Conservation (phyloP, 23 tunicate genomes). For the Oikopleura albicans region DNA sequence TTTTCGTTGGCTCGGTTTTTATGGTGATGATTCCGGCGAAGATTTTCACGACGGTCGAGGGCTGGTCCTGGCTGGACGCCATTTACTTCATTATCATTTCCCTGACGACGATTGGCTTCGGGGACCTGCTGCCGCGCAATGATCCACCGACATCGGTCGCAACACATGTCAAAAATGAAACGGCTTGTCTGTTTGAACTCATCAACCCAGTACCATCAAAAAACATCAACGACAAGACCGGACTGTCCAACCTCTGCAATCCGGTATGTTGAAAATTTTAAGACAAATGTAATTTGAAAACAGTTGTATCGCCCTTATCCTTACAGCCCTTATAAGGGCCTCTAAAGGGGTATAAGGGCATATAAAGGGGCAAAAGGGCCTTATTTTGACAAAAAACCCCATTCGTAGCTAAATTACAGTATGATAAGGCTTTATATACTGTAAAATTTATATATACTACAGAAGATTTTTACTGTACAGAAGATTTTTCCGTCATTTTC, state of each 20-base stretch:
- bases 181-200: background rate
- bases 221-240: background rate
- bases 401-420: too few species aligned
- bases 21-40: slow-evolving; percentile 6
- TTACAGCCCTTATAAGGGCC: too few species aligned
- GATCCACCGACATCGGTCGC: background rate
- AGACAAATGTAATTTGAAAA: too few species aligned
- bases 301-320: too few species aligned
- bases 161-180: background rate
- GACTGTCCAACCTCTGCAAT: background rate
- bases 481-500: too few species aligned
- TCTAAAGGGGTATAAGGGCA: too few species aligned
- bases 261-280: too few species aligned
- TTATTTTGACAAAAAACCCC: too few species aligned
- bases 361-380: too few species aligned
- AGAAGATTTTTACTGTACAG: too few species aligned
- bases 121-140: slow-evolving; percentile 8
- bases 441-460: too few species aligned
- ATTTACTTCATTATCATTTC: slow-evolving; percentile 8
- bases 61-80: background rate
- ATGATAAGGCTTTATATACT: too few species aligned
- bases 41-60: background rate
- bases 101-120: slow-evolving; percentile 16
- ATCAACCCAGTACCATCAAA: slow-evolving; percentile 13
- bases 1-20: background rate